Evolutionary conservation across 2,113 vertebrate genomes (phyloP), one percentile per base, ranked within the genome.

Genomic region (Prietella phreatophila): DNA sequence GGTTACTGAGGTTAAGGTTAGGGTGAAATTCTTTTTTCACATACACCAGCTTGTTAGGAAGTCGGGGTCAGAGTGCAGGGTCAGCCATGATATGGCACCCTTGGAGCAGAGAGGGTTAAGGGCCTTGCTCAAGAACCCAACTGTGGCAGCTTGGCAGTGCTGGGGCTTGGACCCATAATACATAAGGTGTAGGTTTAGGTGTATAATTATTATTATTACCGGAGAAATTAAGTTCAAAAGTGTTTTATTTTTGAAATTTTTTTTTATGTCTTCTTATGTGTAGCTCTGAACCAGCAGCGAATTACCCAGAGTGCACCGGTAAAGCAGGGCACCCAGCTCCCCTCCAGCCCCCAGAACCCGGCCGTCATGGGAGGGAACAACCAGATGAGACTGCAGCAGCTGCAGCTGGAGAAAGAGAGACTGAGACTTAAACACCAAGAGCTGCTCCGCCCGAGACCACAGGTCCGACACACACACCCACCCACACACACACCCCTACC

Each of bases 361-460:
- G 58, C 82, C 15, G 95, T 97, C 84, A 92, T 98, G 94, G 94
- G 95, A 93, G 96, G 92, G 94, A 98, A 71, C 96, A 97, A 83
- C 95, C 97, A 98, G 94, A 95, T 99, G 95, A 95, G 97, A 76
- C 95, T 99, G 88, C 98, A 98, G 91, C 97, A 97, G 88, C 93
- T 97, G 76, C 97, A 99, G 95, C 96, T 99, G 90, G 98, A 99
- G 92, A 99, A 99, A 89, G 98, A 99, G 88, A 93, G 98, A 63
- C 96, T 98, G 89, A 93, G 98, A 83, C 94, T 98, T 92, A 99
- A 99, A 92, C 98, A 99, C 89, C 98, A 99, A 95, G 98, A 99
- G 94, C 95, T 99, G 93, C 97, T 99, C 56, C 97, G 97, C 93
- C 98, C 99, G 96, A 98, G 98, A 95, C 97, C 97, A 90, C 97